A percentile compares a stretch with the other conserved stretches of the same genome.
phyloP scores from a whole-genome alignment of 2,797 vertebrate genomes.

The Eulemur albifrons region DNA sequence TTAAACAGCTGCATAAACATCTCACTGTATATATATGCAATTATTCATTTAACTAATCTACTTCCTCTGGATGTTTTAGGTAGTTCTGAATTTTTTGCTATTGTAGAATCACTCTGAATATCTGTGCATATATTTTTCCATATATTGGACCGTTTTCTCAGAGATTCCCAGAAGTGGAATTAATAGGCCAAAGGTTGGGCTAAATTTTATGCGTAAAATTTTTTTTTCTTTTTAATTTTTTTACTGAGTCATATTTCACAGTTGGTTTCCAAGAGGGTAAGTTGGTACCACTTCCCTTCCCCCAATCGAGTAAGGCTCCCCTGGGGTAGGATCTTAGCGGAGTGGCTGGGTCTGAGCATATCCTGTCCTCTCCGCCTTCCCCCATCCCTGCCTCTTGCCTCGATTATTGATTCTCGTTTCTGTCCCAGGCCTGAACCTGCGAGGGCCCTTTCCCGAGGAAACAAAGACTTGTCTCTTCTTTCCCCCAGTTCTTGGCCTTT shows the following conservation, averaged over 20 bases:
- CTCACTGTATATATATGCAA: neutral
- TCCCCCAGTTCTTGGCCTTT: neutral
- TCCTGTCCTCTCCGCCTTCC: neutral
- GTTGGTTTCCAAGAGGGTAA: neutral
- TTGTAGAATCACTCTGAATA: neutral
- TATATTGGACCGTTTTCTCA: neutral
- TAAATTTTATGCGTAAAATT: neutral
- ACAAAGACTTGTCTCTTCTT: neutral
- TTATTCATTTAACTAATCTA: neutral
- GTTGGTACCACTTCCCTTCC: neutral
- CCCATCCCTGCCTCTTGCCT: neutral
- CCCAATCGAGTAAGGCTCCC: neutral
- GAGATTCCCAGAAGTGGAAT: constrained; percentile 25
- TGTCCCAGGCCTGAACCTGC: neutral
- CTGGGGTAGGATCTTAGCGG: neutral
- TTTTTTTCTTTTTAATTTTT: neutral
- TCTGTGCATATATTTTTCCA: neutral
- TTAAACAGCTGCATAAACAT: neutral
- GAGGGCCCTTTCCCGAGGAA: neutral
- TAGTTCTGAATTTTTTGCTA: neutral
- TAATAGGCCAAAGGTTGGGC: neutral
- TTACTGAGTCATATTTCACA: neutral
- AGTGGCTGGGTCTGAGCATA: neutral
- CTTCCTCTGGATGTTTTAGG: neutral
- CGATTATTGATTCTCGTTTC: neutral